Conservation (phyloP, 2,113 vertebrate species). For the Zosterops borbonicus region DNA sequence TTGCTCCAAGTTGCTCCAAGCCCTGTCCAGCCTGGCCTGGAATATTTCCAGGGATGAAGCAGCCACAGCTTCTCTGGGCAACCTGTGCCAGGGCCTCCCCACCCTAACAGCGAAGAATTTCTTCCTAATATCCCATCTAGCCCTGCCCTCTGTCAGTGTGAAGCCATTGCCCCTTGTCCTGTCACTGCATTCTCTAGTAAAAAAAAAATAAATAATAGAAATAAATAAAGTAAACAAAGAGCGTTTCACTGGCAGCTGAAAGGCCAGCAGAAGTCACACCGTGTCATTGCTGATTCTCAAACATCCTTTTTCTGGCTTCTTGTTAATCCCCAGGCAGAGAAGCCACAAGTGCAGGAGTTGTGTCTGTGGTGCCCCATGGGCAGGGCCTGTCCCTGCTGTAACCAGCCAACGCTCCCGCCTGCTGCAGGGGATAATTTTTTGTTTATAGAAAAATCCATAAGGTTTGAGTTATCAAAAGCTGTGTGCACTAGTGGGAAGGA, state of each 20-base stretch:
- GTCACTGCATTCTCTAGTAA: neutral
- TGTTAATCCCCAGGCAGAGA: neutral
- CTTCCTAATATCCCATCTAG: neutral
- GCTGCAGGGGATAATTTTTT: slow-evolving; percentile 79
- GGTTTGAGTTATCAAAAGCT: slow-evolving; percentile 88
- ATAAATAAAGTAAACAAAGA: neutral
- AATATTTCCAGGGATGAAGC: neutral
- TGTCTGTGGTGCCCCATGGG: neutral
- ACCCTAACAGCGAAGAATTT: neutral
- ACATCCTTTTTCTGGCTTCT: neutral
- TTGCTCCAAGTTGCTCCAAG: neutral
- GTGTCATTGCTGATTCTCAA: neutral
- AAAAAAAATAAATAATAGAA: neutral
- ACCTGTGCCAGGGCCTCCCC: rapidly evolving
- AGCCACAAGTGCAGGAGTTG: neutral
- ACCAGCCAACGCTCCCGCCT: slow-evolving; percentile 55
- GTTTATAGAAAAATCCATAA: slow-evolving; percentile 93
- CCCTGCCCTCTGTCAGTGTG: neutral
- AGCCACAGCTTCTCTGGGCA: neutral
- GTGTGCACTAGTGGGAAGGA: slow-evolving; percentile 69
- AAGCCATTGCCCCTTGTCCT: neutral
- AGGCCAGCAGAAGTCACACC: rapidly evolving
- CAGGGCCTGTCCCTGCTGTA: slow-evolving; percentile 36
- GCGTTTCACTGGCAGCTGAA: neutral
- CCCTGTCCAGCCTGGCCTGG: rapidly evolving